Evolutionary conservation across 2,113 vertebrate genomes (phyloP).

Genomic region (Eptesicus fuscus): DNA sequence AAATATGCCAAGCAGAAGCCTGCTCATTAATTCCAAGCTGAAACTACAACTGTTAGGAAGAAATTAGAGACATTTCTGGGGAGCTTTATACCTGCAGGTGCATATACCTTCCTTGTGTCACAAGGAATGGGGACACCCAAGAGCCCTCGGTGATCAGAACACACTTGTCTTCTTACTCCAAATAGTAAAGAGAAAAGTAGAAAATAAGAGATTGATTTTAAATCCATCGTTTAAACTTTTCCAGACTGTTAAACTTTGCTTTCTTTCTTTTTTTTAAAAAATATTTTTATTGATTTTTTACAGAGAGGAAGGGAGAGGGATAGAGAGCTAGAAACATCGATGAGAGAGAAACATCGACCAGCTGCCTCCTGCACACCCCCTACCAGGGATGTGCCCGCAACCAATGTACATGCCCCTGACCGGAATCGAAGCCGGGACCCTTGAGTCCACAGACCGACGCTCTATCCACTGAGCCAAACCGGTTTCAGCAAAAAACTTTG

Average conservation of each 20-base stretch:
- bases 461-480: too few relatives aligned
- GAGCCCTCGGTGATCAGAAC: not conserved
- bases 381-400: too few relatives aligned
- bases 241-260: not conserved
- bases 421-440: too few relatives aligned
- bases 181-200: not conserved
- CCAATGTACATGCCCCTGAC: too few relatives aligned
- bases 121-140: not conserved
- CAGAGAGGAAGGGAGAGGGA: too few relatives aligned
- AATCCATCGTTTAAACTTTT: not conserved
- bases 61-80: not conserved
- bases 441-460: too few relatives aligned
- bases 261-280: too few relatives aligned
- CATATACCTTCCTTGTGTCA: rapidly evolving
- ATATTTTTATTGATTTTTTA: too few relatives aligned
- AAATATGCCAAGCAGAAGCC: not conserved
- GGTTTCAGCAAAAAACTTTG: too few relatives aligned
- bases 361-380: too few relatives aligned
- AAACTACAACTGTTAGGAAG: not conserved
- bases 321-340: too few relatives aligned
- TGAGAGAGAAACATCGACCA: too few relatives aligned
- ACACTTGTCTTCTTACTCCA: not conserved
- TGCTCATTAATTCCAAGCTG: not conserved
- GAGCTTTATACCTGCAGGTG: not conserved
- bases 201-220: not conserved